phyloP scores from a whole-genome alignment of 2,888 invertebrate species.

The Anoncus sp. region DNA sequence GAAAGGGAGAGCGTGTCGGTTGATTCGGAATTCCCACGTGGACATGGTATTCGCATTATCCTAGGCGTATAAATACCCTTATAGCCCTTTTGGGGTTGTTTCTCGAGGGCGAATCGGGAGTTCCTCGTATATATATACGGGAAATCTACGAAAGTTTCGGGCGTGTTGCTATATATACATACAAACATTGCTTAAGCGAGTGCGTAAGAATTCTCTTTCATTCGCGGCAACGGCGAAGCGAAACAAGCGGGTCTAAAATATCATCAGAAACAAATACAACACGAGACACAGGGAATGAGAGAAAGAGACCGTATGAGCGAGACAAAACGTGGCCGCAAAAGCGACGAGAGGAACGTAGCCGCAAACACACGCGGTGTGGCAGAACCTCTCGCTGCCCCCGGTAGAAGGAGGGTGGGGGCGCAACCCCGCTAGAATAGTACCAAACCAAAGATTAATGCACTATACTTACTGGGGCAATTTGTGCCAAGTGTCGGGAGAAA shows the following conservation, averaged over 20 bases:
- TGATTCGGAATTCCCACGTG: constrained; percentile 75
- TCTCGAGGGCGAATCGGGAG: constrained; percentile 54
- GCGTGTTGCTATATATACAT: not conserved
- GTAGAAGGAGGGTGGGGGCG: too few species aligned
- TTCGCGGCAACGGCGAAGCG: constrained; percentile 37
- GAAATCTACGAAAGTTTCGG: constrained; percentile 34
- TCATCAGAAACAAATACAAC: constrained; percentile 46
- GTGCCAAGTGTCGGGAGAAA: constrained; percentile 80
- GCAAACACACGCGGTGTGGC: constrained; percentile 79
- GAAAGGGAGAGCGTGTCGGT: constrained; percentile 54
- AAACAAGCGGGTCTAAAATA: constrained; percentile 43
- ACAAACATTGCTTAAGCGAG: constrained; percentile 37
- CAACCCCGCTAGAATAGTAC: constrained; percentile 76
- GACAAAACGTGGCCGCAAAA: constrained; percentile 77
- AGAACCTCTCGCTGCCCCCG: constrained; percentile 19
- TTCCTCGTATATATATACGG: constrained; percentile 5
- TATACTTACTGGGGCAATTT: constrained; percentile 83
- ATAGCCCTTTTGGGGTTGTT: constrained; percentile 48
- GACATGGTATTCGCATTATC: constrained; percentile 81
- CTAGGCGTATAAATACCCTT: constrained; percentile 40
- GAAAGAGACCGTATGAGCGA: constrained; percentile 58
- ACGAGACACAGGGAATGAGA: constrained; percentile 57
- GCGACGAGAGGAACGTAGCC: constrained; percentile 80
- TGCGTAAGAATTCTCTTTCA: constrained; percentile 62
- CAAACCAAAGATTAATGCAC: constrained; percentile 83